These are phyloP conservation scores for Cephonodes hylas DNA, from an alignment of 2,888 invertebrate genomes.

Conservation along the genomic window DNA sequence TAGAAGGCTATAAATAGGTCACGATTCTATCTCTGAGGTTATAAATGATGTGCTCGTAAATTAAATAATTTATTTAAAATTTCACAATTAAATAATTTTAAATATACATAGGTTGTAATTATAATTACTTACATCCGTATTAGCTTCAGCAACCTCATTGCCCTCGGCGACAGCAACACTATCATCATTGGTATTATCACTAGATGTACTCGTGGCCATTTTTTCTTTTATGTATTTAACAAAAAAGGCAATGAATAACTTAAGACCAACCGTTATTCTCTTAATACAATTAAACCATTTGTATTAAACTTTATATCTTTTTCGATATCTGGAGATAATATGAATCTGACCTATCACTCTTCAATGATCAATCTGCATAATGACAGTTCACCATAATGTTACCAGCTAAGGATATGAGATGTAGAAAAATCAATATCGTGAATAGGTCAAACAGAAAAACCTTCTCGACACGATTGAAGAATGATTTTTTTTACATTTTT, in stretches of 20 bases:
- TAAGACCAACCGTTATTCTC: neutral
- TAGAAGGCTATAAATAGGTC: slow-evolving; percentile 7
- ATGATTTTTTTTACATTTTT: no score
- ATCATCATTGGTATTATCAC: neutral
- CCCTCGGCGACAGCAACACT: neutral
- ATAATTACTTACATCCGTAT: slow-evolving; percentile 4
- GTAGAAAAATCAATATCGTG: neutral
- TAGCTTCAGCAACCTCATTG: slow-evolving; percentile 1
- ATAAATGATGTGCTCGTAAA: neutral
- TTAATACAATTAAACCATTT: neutral
- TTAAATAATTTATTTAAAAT: neutral
- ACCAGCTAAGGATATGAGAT: neutral
- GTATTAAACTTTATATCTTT: neutral
- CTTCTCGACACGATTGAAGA: no score
- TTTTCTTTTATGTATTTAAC: neutral
- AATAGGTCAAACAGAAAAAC: no score
- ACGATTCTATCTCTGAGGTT: slow-evolving; percentile 10
- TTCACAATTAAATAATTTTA: neutral
- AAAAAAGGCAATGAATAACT: neutral
- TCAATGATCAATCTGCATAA: neutral
- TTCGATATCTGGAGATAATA: neutral
- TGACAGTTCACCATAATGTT: neutral
- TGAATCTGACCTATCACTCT: neutral
- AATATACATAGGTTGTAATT: neutral
- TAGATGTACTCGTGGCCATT: neutral